phyloP scores from a whole-genome alignment of 2,888 invertebrate species.

The Caenorhabditis sp. region DNA sequence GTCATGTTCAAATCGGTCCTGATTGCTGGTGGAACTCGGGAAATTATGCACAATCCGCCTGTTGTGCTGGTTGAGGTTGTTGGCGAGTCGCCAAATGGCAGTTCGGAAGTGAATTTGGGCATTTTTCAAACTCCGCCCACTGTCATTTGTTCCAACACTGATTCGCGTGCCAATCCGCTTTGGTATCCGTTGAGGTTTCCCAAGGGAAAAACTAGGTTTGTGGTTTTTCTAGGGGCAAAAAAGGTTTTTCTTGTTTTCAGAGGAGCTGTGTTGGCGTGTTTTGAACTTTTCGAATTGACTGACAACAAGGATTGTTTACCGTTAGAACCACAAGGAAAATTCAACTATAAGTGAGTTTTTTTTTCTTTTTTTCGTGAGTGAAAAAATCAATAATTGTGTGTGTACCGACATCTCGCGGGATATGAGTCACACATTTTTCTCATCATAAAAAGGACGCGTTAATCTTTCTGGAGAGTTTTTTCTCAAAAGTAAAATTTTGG shows the following conservation, averaged over 20 bases:
- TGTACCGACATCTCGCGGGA: too few species aligned
- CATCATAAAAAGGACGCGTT: too few species aligned
- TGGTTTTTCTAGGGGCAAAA: too few species aligned
- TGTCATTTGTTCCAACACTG: constrained; percentile 47
- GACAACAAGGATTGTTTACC: constrained; percentile 35
- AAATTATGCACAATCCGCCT: constrained; percentile 56
- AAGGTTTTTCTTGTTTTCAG: too few species aligned
- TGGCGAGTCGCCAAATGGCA: constrained; percentile 55
- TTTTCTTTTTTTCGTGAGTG: background rate
- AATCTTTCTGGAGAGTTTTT: too few species aligned
- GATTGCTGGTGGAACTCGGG: constrained; percentile 47
- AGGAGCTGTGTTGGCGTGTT: constrained; percentile 55
- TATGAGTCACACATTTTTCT: too few species aligned
- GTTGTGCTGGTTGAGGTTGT: constrained; percentile 60
- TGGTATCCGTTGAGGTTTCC: constrained; percentile 59
- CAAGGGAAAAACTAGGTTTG: constrained; percentile 37
- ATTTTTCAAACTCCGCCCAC: constrained; percentile 52
- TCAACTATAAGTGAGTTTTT: constrained; percentile 12
- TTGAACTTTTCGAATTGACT: constrained; percentile 54
- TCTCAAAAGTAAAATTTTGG: too few species aligned
- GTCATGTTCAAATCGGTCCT: constrained; percentile 54
- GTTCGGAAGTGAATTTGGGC: constrained; percentile 44
- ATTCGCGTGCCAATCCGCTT: constrained; percentile 42
- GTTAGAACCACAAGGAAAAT: constrained; percentile 36
- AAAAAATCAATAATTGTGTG: too few species aligned